Conservation (phyloP, 1,140 invertebrate genomes). For the Heliothis subflexa region DNA sequence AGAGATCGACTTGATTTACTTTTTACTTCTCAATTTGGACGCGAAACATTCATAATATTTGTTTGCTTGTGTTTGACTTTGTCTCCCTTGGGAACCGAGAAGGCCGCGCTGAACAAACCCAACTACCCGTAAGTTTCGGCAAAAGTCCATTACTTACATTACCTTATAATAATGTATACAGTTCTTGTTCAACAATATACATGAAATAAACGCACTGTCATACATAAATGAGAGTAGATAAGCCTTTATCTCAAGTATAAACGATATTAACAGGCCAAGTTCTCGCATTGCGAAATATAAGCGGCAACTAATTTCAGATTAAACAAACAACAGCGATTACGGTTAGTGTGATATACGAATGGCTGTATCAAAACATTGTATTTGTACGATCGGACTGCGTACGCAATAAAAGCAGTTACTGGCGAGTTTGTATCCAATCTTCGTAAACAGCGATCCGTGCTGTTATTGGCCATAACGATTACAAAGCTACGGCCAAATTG, state of each 20-base stretch:
- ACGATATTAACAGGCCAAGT: constrained; percentile 53
- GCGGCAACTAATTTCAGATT: constrained; percentile 60
- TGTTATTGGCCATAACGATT: constrained; percentile 59
- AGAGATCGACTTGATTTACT: constrained; percentile 14
- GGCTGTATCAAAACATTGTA: constrained; percentile 39
- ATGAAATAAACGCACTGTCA: constrained; percentile 24
- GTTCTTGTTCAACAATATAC: constrained; percentile 27
- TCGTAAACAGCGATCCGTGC: constrained; percentile 46
- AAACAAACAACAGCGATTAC: constrained; percentile 64
- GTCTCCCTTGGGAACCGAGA: constrained; percentile 27
- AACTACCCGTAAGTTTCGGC: constrained; percentile 20
- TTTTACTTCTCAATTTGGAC: constrained; percentile 40
- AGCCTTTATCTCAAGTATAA: constrained; percentile 45
- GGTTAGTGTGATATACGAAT: constrained; percentile 48
- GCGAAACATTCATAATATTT: constrained; percentile 38
- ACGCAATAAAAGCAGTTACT: constrained; percentile 50
- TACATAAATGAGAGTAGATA: constrained; percentile 20
- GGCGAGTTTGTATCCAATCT: constrained; percentile 50
- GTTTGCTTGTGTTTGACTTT: constrained; percentile 44
- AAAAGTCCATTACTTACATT: constrained; percentile 40
- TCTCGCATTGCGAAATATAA: constrained; percentile 56
- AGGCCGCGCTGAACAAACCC: constrained; percentile 18
- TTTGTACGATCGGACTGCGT: constrained; percentile 39
- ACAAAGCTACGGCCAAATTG: constrained; percentile 57
- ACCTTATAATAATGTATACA: constrained; percentile 21